Evolutionary conservation across 2,113 vertebrate species (phyloP), one percentile per base, ranked within the genome.

Genomic region (Onychostoma macrolepis): DNA sequence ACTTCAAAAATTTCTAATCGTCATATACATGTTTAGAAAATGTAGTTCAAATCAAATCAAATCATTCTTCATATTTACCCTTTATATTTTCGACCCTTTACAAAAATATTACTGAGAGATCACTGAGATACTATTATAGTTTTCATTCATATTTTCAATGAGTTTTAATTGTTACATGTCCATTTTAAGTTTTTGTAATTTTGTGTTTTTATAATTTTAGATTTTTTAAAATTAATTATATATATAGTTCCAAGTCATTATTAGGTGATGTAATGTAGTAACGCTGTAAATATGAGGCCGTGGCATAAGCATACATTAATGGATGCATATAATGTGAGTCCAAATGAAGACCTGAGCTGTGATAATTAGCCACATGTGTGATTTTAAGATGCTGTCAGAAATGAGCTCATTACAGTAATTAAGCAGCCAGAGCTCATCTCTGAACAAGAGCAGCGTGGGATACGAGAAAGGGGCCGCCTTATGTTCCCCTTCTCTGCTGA

Each of bases 351-450:
- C 30, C 69, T 41, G 33, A 61, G 30, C 72, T 33, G n/a, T 72
- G 80, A 33, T 82, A 48, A 87, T 90, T 67, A 85, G 61, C 69
- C 50, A 83, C 77, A 72, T 0, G n/a, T 53, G 61, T 71, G 82
- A 85, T 63, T 72, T 61, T 43, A 83, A 82, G 80, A 36, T 30
- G 50, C 77, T 81, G 48, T 78, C 13, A 83, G 80, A 88, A 79
- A 85, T 78, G 8, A 56, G 30, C 75, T 87, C 3, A 48, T 87
- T 90, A 83, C 21, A 9, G 53, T 82, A 85, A 85, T 88, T 86
- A 84, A 82, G 45, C 69, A 81, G 67, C 50, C 13, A 69, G 26
- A 45, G 69, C 72, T 43, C 36, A 43, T 75, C 38, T 75, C 72
- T 26, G 72, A 45, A 58, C 21, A 74, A 74, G 17, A 74, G 82